These are phyloP conservation scores for Calypte anna DNA, from an alignment of 2,113 vertebrate species.

Conservation along the genomic window DNA sequence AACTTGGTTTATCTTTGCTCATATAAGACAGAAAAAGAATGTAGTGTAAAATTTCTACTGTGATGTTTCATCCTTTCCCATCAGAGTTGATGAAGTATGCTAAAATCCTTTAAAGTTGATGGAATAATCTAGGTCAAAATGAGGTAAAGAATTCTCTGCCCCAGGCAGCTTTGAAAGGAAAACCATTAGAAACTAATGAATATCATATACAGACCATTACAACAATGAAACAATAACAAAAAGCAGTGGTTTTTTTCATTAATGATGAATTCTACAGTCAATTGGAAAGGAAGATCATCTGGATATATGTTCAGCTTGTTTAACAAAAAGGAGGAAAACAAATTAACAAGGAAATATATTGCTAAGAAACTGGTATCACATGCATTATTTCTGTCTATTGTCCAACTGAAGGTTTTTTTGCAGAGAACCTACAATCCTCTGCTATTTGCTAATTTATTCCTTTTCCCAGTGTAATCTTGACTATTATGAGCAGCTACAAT, in stretches of 20 bases:
- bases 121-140: background rate
- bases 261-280: background rate
- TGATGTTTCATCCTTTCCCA: background rate
- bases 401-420: background rate
- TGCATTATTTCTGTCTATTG: background rate
- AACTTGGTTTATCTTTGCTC: background rate
- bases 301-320: background rate
- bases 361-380: background rate
- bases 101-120: background rate
- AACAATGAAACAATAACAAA: background rate
- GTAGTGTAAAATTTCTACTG: background rate
- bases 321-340: background rate
- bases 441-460: background rate
- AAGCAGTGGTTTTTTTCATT: background rate
- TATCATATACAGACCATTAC: background rate
- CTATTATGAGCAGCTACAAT: background rate
- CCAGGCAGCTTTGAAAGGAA: background rate
- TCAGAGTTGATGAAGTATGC: background rate
- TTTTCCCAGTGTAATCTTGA: background rate
- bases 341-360: background rate
- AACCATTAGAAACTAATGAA: background rate
- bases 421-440: background rate
- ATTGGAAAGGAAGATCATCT: background rate
- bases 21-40: background rate
- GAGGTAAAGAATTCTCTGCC: background rate